Conservation (phyloP, 2,797 vertebrate species). For the Periparus ater region DNA sequence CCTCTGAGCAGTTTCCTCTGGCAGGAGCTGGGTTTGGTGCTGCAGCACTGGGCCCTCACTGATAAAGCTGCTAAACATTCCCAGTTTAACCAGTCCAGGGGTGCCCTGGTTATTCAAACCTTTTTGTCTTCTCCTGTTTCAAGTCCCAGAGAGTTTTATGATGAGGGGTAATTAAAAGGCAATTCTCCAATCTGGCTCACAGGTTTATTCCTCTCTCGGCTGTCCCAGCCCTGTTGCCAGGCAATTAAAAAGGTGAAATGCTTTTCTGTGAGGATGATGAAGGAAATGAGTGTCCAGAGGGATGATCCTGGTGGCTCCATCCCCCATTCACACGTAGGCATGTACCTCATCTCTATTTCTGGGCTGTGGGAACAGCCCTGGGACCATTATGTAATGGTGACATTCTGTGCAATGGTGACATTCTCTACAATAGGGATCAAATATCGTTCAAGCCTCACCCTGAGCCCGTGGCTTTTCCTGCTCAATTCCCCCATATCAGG, state of each 20-base stretch:
- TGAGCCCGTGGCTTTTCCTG: not conserved
- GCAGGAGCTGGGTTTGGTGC: not conserved
- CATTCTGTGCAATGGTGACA: not conserved
- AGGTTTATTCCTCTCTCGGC: not conserved
- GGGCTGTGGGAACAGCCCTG: not conserved
- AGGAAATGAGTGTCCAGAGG: not conserved
- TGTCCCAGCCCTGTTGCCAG: not conserved
- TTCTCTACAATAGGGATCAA: not conserved
- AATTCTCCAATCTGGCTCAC: not conserved
- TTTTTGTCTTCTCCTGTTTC: not conserved
- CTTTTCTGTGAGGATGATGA: not conserved
- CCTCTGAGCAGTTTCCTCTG: not conserved
- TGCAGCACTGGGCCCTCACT: not conserved
- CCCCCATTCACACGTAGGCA: not conserved
- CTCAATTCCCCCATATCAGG: not conserved
- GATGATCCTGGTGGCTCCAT: not conserved
- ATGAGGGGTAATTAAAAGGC: not conserved
- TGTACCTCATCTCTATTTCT: slow-evolving; percentile 10
- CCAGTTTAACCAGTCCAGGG: not conserved
- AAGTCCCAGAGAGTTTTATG: not conserved
- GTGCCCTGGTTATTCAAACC: not conserved
- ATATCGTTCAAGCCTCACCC: not conserved
- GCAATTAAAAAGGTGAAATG: not conserved
- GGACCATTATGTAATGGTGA: slow-evolving; percentile 6
- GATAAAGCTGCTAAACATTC: not conserved